Evolutionary conservation across 2,113 vertebrate genomes (phyloP).

Genomic region (Calonectris borealis): DNA sequence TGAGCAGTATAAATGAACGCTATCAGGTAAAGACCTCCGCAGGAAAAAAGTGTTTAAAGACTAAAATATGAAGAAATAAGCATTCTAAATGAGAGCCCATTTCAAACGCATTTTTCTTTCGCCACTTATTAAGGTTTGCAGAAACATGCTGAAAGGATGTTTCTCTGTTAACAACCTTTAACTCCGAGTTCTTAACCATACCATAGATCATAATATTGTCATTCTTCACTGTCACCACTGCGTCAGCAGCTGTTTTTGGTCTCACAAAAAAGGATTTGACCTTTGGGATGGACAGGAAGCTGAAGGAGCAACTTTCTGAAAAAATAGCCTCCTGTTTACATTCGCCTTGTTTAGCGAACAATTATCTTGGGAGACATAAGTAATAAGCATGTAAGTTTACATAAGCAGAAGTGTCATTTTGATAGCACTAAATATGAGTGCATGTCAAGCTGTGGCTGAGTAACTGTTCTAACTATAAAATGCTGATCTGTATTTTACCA

Average conservation of each 20-base stretch:
- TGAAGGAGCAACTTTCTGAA: slow-evolving; percentile 48
- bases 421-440: slow-evolving; percentile 24
- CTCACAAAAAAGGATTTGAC: slow-evolving; percentile 48
- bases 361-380: slow-evolving; percentile 63
- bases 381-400: slow-evolving; percentile 49
- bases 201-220: slow-evolving; percentile 49
- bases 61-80: not conserved
- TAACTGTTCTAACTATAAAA: not conserved
- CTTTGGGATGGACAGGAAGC: slow-evolving; percentile 50
- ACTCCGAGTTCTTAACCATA: not conserved
- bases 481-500: slow-evolving; percentile 8
- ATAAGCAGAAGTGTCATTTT: slow-evolving; percentile 56
- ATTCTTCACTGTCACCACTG: slow-evolving; percentile 46
- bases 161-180: slow-evolving; percentile 43
- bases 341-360: slow-evolving; percentile 45
- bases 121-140: slow-evolving; percentile 23
- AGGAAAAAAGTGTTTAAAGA: not conserved
- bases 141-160: slow-evolving; percentile 57
- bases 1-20: not conserved
- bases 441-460: not conserved
- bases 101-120: slow-evolving; percentile 21
- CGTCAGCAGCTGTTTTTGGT: slow-evolving; percentile 40
- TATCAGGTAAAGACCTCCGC: not conserved
- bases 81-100: not conserved
- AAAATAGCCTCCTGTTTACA: slow-evolving; percentile 56